Evolutionary conservation across 2,888 invertebrate genomes (phyloP), one percentile per base, ranked within the genome.

Genomic region (Adelphocoris suturalis): DNA sequence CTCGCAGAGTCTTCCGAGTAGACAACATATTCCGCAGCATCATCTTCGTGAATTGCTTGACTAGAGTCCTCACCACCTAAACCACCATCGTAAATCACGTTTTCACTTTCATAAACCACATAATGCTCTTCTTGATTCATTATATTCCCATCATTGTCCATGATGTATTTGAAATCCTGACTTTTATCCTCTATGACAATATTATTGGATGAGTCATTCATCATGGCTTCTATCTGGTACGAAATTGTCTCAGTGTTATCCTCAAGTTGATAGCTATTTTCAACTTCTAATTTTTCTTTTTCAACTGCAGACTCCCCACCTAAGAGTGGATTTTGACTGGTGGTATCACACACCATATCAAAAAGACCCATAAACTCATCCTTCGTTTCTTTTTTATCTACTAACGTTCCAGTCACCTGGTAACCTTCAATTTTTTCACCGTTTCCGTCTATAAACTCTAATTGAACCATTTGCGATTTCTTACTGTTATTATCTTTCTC

Each of bases 381-480:
- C 85, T 91, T 91, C n/a, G 81, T 76, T 46, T 90, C 89, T 46
- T 86, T 89, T 89, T 91, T 91, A n/a, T 91, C 91, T 9, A 91
- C 90, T 12, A 91, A 52, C 12, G 91, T 91, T 13, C 91, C 91
- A 27, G 91, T 90, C 19, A 92, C 91, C 90, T 91, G 91, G 89
- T 91, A 92, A 47, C 91, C 91, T 90, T 91, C 91, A 23, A 92
- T 92, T 90, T 91, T 91, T 55, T 91, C 91, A 68, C 91, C 91
- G 89, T 91, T 90, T 48, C 92, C 91, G 91, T 92, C 89, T 88
- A 92, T 91, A 76, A 92, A 78, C 84, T 92, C 89, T 86, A 91
- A 91, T 90, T 92, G 92, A 47, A 91, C 89, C 88, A 91, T 88
- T 57, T 91, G 90, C 5, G 90, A 90, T 46, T 90, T 90, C 46